These are phyloP conservation scores for Hydraecia micacea DNA, from an alignment of 2,888 invertebrate genomes.

Conservation along the genomic window DNA sequence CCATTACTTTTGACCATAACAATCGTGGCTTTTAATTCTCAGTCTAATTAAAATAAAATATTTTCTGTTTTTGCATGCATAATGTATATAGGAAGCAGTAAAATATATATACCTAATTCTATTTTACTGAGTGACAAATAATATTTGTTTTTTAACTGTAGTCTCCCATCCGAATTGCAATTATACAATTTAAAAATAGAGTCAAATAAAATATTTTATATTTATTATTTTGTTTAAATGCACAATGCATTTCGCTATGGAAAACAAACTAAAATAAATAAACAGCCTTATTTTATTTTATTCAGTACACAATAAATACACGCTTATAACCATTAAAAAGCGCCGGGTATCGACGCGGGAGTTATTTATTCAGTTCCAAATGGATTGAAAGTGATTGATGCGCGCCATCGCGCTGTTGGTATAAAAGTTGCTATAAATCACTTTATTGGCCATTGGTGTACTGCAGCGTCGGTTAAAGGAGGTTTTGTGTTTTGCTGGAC, in stretches of 20 bases:
- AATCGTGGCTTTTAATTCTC: background rate
- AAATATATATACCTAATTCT: background rate
- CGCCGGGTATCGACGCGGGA: constrained; percentile 62
- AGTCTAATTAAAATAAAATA: background rate
- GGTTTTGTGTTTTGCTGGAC: constrained; percentile 24
- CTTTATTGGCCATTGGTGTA: constrained; percentile 52
- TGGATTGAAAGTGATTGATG: constrained; percentile 75
- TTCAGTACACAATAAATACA: constrained; percentile 57
- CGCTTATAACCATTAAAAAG: constrained; percentile 65
- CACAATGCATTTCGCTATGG: background rate
- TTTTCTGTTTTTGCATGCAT: background rate
- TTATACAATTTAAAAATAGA: background rate
- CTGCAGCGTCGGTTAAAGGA: constrained; percentile 26
- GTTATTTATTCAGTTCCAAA: constrained; percentile 72
- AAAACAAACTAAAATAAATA: constrained; percentile 26
- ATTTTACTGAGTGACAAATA: background rate
- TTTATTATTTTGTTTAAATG: background rate
- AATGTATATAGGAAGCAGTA: background rate
- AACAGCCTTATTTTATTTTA: constrained; percentile 28
- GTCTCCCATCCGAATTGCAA: no score
- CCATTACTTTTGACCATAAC: no score
- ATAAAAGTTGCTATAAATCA: constrained; percentile 66
- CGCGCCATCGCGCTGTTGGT: constrained; percentile 35
- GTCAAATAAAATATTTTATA: background rate
- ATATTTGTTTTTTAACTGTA: background rate